Evolutionary conservation across 2,888 invertebrate species (phyloP).

Genomic region (Idaea biselata): DNA sequence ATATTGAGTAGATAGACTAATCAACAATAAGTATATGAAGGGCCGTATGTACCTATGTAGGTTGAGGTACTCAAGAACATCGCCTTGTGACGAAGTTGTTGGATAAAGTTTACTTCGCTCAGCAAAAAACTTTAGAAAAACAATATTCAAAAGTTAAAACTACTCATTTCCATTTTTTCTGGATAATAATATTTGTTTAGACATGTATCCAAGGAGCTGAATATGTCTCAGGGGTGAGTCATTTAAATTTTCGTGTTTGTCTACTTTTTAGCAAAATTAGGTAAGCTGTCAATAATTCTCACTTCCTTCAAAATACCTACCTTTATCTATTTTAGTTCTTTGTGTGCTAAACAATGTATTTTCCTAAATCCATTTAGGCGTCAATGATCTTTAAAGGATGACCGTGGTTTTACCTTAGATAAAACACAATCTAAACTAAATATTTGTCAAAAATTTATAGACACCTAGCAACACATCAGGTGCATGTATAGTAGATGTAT

Average conservation of each 20-base stretch:
- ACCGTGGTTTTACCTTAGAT: neutral
- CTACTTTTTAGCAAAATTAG: neutral
- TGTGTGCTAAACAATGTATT: neutral
- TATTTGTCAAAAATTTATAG: neutral
- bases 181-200: neutral
- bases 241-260: neutral
- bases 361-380: neutral
- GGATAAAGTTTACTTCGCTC: neutral
- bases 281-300: neutral
- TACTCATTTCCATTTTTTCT: no score
- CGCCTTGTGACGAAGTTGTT: neutral
- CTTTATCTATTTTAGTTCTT: neutral
- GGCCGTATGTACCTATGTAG: neutral
- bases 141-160: no score
- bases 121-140: no score
- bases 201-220: neutral
- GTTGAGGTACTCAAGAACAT: neutral
- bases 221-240: neutral
- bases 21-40: neutral
- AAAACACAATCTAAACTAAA: neutral
- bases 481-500: neutral
- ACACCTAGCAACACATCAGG: neutral
- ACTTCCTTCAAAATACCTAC: neutral
- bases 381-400: neutral
- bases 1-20: neutral